Conservation (phyloP, 1,140 invertebrate genomes). For the Penaeus chinensis region DNA sequence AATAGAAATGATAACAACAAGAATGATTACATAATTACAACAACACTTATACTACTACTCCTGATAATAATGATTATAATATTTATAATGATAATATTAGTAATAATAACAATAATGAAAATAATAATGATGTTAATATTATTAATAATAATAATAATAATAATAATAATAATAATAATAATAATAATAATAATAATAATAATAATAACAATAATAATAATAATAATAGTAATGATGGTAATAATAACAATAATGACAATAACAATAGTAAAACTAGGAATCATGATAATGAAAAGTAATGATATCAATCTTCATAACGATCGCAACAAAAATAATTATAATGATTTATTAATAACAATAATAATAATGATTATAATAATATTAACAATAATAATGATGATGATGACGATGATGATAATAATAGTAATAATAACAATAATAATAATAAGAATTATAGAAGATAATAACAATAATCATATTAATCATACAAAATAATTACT, state of each 20-base stretch:
- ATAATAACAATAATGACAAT: not conserved
- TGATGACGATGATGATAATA: too few species aligned
- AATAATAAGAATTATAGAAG: too few species aligned
- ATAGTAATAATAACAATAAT: too few species aligned
- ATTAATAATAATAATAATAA: constrained; percentile 5
- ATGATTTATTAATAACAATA: too few species aligned
- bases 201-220: not conserved
- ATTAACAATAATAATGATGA: too few species aligned
- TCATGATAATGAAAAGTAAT: not conserved
- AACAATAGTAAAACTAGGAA: not conserved
- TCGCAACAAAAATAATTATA: too few species aligned
- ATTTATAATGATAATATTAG: not conserved
- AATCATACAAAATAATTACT: too few species aligned
- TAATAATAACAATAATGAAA: not conserved
- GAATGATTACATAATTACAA: constrained; percentile 17
- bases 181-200: not conserved
- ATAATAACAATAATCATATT: too few species aligned
- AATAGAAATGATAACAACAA: constrained; percentile 24
- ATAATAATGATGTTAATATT: not conserved
- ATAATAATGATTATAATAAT: too few species aligned
- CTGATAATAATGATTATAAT: constrained; percentile 16
- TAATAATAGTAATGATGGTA: not conserved
- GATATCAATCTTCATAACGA: too few species aligned
- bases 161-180: not conserved
- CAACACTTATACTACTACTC: not conserved